phyloP scores from a whole-genome alignment of 2,113 vertebrate genomes.

The Spea bombifrons region DNA sequence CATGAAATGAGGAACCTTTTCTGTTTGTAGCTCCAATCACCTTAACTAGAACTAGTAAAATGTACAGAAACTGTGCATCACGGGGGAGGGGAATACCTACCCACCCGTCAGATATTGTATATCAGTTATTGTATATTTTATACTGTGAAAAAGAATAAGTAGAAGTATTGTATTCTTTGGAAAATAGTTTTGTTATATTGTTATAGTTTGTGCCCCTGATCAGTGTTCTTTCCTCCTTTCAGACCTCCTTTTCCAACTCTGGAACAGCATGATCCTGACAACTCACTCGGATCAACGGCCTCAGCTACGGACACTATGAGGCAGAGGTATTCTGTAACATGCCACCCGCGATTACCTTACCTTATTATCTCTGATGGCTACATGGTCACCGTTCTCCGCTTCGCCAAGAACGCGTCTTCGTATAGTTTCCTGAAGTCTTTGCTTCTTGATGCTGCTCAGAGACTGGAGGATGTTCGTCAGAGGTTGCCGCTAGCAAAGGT shows the following conservation, averaged over 20 bases:
- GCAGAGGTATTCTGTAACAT: conserved; percentile 86
- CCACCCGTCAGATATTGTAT: no score
- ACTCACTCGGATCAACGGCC: conserved; percentile 74
- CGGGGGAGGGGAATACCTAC: no score
- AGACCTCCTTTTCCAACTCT: conserved; percentile 68
- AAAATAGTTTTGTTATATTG: background rate
- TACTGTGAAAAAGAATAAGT: no score
- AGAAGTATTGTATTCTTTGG: no score
- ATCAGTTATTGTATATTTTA: no score
- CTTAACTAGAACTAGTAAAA: no score
- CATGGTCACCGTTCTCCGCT: conserved; percentile 79
- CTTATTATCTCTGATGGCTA: conserved; percentile 93
- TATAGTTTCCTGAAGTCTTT: conserved; percentile 68
- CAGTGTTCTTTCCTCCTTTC: conserved; percentile 44
- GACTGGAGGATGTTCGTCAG: conserved; percentile 69
- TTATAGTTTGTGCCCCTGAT: no score
- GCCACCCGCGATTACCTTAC: conserved; percentile 80
- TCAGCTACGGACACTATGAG: conserved; percentile 78
- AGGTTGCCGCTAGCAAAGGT: conserved; percentile 63
- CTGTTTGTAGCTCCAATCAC: no score
- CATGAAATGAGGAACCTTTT: no score
- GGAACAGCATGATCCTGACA: conserved; percentile 60
- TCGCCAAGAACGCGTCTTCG: conserved; percentile 67
- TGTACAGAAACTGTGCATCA: no score
- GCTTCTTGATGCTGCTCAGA: conserved; percentile 72